Evolutionary conservation across 2,113 vertebrate genomes (phyloP).

Genomic region (Burhinus oedicnemus): DNA sequence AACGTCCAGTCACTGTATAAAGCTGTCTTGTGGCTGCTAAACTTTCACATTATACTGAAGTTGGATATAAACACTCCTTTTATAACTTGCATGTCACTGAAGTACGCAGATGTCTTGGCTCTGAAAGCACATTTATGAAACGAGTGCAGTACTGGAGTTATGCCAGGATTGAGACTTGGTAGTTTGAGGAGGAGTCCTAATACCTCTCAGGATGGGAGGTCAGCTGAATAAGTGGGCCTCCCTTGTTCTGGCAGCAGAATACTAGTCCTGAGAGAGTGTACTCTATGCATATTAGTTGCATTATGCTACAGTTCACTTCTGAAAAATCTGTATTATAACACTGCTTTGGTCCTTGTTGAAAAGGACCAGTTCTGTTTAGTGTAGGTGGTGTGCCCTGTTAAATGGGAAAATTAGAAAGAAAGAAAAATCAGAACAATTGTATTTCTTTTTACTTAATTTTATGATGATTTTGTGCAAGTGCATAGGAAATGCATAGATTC

Average conservation of each 20-base stretch:
- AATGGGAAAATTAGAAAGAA: neutral
- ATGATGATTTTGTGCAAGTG: neutral
- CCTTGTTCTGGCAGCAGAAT: constrained; percentile 21
- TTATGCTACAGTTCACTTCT: neutral
- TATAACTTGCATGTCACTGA: constrained; percentile 66
- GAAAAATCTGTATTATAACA: neutral
- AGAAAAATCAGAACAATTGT: fast-evolving
- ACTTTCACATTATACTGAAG: constrained; percentile 63
- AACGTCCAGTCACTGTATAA: constrained; percentile 45
- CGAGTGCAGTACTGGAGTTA: constrained; percentile 48
- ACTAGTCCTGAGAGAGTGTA: neutral
- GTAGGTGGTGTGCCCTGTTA: neutral
- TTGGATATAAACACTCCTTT: constrained; percentile 75
- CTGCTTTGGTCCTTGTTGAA: neutral
- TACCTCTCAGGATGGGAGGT: constrained; percentile 55
- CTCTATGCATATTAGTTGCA: neutral
- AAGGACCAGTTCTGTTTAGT: neutral
- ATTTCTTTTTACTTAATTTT: neutral
- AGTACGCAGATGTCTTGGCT: constrained; percentile 73
- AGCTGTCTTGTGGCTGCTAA: constrained; percentile 71
- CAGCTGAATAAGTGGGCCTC: constrained; percentile 34
- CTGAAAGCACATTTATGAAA: constrained; percentile 57
- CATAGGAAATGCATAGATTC: neutral
- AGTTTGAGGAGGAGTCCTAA: constrained; percentile 65
- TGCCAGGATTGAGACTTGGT: constrained; percentile 47